Percentiles rank a stretch among this genome's conserved stretches.
Conservation (phyloP, 30 jellyfish, hydroid and myxozoan genomes). For the Haliclystus octoradiatus region DNA sequence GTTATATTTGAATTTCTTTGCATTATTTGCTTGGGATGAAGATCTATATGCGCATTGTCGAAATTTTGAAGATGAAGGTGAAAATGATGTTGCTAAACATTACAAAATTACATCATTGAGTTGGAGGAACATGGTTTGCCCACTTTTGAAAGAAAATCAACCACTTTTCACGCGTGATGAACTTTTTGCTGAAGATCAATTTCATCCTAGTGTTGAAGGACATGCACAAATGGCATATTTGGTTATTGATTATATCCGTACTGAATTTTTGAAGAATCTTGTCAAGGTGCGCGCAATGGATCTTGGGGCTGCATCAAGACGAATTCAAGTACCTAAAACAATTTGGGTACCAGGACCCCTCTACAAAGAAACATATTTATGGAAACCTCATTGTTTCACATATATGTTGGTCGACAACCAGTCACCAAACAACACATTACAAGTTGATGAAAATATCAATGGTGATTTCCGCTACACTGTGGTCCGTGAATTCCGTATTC, state of each 20-base stretch:
- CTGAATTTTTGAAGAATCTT: conserved; percentile 89
- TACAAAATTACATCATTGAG: conserved; percentile 92
- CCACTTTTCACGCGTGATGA: conserved; percentile 90
- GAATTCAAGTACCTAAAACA: conserved; percentile 80
- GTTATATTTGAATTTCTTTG: conserved; percentile 77
- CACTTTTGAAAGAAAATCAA: conserved; percentile 59
- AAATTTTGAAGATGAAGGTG: conserved; percentile 98
- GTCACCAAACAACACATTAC: conserved; percentile 77
- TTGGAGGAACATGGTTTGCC: conserved; percentile 98
- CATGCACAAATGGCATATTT: conserved; percentile 98
- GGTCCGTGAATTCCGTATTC: conserved; percentile 81
- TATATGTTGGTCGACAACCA: conserved; percentile 91
- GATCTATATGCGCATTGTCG: conserved; percentile 91
- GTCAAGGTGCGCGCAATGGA: conserved; percentile 84
- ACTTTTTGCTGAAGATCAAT: conserved; percentile 88
- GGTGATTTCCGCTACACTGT: conserved; percentile 85
- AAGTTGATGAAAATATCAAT: conserved; percentile 42
- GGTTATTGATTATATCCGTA: conserved; percentile 86
- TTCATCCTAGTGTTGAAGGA: conserved; percentile 94
- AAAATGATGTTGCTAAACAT: conserved; percentile 83
- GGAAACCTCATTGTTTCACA: conserved; percentile 96
- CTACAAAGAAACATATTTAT: conserved; percentile 65
- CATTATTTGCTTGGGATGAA: conserved; percentile 91
- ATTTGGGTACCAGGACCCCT: conserved; percentile 87
- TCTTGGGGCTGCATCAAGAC: conserved; percentile 89